Base-by-base conservation (phyloP, 2,888 invertebrate species). In the Lepidonotus clava region DNA sequence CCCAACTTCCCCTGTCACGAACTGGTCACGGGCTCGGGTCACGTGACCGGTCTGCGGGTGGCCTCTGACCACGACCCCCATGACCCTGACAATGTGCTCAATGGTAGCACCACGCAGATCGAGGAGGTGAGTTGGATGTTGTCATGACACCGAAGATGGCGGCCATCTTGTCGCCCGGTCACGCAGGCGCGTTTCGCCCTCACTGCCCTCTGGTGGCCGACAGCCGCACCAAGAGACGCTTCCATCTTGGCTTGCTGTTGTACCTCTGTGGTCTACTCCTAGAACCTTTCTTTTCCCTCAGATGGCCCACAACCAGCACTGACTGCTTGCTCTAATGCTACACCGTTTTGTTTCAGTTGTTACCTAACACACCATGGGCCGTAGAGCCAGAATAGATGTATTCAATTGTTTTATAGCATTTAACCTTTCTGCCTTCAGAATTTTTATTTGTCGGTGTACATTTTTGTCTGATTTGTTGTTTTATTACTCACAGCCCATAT, bases 121-220 rank as follows among this genome's bases (percentile, higher is more conserved):
- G 80, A 80, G 51, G 80, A 80, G 80, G 80, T 80, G 80, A 80
- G 80, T 80, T 80, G 66, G 66, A 21, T 66, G 66, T 66, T 66
- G 66, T 66, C 28, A 28, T 14, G 66, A 14, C 24, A 28, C 18
- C 38, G 21, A 11, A 46, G 46, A 46, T 46, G 8, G 8, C 46
- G 8, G 46, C 38, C 71, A 38, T 34, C 34, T 2, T 71, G 71
- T 71, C 36, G 71, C 18, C 71, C 24, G 28, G 24, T 61, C 28
- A 28, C 14, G 71, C 71, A 11, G 8, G 71, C 18, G 6, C n/a
- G n/a, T n/a, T n/a, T n/a, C n/a, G n/a, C n/a, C n/a, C 71, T 38
- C 71, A 34, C 38, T 24, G 14, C 71, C 34, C 71, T 38, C 14
- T 71, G 71, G 14, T 18, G 36, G 36, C 71, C 71, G 18, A 21